These are phyloP conservation scores for Colinus virginianus DNA, from an alignment of 2,113 vertebrate species.

Conservation along the genomic window DNA sequence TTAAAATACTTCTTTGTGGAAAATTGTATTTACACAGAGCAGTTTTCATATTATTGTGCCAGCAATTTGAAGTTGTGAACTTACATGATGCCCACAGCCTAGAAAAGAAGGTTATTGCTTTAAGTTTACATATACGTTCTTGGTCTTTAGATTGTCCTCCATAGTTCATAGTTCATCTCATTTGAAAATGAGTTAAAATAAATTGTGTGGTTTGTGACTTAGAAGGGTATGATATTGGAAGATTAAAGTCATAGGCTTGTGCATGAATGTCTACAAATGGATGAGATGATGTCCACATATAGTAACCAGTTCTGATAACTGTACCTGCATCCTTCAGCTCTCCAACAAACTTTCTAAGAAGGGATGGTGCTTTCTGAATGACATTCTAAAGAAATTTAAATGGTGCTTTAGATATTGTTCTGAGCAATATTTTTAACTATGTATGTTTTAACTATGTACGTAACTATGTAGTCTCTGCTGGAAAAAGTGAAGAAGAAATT, in stretches of 20 bases:
- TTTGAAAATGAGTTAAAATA: not conserved
- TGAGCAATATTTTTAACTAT: not conserved
- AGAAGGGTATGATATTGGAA: not conserved
- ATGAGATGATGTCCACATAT: not conserved
- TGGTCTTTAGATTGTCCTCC: not conserved
- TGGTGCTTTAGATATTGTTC: not conserved
- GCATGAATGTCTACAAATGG: not conserved
- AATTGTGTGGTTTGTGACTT: not conserved
- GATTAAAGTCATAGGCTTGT: not conserved
- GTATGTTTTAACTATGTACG: not conserved
- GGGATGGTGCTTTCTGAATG: not conserved
- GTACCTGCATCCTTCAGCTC: not conserved
- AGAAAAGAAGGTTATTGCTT: not conserved
- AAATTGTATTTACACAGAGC: not conserved
- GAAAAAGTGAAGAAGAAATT: not conserved
- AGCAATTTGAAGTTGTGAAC: not conserved
- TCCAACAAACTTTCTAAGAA: not conserved
- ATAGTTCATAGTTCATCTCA: not conserved
- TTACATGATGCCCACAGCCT: not conserved
- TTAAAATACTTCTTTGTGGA: not conserved
- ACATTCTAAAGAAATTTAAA: not conserved
- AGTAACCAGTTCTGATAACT: not conserved
- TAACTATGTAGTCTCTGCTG: not conserved
- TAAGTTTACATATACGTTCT: rapidly evolving
- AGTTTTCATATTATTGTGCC: not conserved